These are phyloP conservation scores for Hoplias malabaricus DNA, from an alignment of 2,113 vertebrate genomes.

Conservation along the genomic window DNA sequence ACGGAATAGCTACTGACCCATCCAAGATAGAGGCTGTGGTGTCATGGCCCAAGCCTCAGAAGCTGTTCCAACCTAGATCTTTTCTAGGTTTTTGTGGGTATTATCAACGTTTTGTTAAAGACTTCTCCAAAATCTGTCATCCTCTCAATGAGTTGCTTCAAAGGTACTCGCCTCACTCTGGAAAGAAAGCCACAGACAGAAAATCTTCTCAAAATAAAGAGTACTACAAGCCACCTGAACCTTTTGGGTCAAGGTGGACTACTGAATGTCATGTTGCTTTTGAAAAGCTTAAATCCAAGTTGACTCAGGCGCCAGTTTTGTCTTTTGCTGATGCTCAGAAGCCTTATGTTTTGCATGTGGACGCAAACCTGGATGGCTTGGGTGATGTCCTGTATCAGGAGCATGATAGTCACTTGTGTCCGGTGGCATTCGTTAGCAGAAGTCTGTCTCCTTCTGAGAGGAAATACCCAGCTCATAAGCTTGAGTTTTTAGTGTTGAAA, in stretches of 20 bases:
- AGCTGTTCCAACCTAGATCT: not conserved
- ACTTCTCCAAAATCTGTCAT: not conserved
- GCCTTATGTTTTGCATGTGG: too few relatives aligned
- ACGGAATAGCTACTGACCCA: too few relatives aligned
- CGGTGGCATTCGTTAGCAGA: not conserved
- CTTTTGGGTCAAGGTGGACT: not conserved
- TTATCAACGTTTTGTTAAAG: not conserved
- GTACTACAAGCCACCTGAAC: too few relatives aligned
- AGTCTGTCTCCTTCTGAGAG: not conserved
- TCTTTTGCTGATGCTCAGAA: too few relatives aligned
- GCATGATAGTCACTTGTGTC: not conserved
- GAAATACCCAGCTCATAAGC: not conserved
- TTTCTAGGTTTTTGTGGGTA: not conserved
- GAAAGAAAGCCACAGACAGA: not conserved
- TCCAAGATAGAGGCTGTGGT: too few relatives aligned
- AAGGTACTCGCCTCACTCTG: not conserved
- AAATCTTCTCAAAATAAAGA: not conserved
- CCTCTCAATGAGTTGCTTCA: not conserved
- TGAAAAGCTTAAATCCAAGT: too few relatives aligned
- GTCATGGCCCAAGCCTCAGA: too few relatives aligned
- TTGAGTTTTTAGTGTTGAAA: not conserved
- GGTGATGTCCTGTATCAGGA: not conserved
- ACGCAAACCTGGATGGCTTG: too few relatives aligned
- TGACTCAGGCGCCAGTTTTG: too few relatives aligned
- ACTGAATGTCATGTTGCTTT: not conserved